Evolutionary conservation across 1,140 invertebrate genomes (phyloP), one percentile per base, ranked within the genome.

Genomic region (Tenebrio molitor): DNA sequence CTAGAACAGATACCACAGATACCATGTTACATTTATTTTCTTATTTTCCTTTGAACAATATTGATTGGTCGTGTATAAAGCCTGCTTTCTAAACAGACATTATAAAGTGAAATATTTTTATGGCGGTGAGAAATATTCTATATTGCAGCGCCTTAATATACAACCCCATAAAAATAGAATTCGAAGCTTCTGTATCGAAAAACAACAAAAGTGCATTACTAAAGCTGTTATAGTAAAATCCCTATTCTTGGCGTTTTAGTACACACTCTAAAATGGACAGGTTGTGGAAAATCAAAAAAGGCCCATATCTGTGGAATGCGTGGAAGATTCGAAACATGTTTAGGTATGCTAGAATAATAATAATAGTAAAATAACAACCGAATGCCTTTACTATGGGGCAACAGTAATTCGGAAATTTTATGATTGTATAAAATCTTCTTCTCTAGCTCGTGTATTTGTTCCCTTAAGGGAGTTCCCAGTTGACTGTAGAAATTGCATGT

Each of bases 351-450:
- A n/a, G 14, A n/a, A n/a, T n/a, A 21, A 50, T 50, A 19, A 50
- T 50, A 50, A 19, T 50, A 50, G n/a, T 50, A 50, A 50, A 50
- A 50, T 50, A 21, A 21, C 44, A 50, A 50, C 44, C 44, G n/a
- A 21, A 50, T 50, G 44, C 44, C 19, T 50, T 50, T 50, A 50
- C 19, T 50, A 21, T 50, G 23, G 44, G 44, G 44, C 44, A 50
- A 50, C 44, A 50, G 44, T 50, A 50, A 50, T 50, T 50, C 44
- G 44, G 44, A 50, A 50, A 50, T 50, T 50, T 50, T 50, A 50
- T 50, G 44, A 50, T 50, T 50, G 44, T 50, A 50, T 50, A 50
- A 50, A 50, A 50, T 50, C 17, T 50, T 50, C 44, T 50, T 50
- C 44, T 50, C 44, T 6, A n/a, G 44, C 44, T 50, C 44, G 44